Evolutionary conservation across 2,113 vertebrate genomes (phyloP).

Genomic region (Ammospiza nelsoni): DNA sequence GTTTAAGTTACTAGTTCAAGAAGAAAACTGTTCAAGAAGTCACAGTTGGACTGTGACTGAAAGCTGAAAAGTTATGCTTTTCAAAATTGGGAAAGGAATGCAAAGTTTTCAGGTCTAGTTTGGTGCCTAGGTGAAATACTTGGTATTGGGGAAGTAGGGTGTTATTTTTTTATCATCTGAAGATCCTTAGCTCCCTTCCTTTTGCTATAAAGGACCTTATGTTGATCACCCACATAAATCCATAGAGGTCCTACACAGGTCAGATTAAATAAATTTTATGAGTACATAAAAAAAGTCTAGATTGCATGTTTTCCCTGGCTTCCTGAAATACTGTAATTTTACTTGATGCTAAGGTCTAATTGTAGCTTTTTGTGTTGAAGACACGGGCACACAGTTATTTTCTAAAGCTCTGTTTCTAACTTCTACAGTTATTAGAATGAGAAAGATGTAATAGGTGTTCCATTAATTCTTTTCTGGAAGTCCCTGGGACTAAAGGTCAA

Average conservation of each 20-base stretch:
- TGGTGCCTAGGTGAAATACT: neutral
- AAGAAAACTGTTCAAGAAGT: neutral
- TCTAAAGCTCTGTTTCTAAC: neutral
- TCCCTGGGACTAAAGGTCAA: neutral
- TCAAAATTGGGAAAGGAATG: neutral
- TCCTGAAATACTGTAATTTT: neutral
- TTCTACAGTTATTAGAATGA: neutral
- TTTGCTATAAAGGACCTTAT: neutral
- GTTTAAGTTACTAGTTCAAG: neutral
- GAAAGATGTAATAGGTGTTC: neutral
- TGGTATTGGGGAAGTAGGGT: neutral
- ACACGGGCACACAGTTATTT: rapidly evolving
- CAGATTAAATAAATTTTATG: neutral
- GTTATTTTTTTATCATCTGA: neutral
- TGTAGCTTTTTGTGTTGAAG: neutral
- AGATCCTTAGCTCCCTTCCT: neutral
- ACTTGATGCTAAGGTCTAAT: neutral
- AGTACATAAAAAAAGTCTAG: neutral
- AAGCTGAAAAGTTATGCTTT: neutral
- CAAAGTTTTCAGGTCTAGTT: neutral
- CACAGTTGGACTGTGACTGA: neutral
- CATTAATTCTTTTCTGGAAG: neutral
- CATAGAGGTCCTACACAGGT: neutral
- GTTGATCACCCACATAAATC: neutral
- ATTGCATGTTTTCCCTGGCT: neutral